Base-by-base conservation (phyloP, 2,113 vertebrate genomes). In the Butorides virescens region DNA sequence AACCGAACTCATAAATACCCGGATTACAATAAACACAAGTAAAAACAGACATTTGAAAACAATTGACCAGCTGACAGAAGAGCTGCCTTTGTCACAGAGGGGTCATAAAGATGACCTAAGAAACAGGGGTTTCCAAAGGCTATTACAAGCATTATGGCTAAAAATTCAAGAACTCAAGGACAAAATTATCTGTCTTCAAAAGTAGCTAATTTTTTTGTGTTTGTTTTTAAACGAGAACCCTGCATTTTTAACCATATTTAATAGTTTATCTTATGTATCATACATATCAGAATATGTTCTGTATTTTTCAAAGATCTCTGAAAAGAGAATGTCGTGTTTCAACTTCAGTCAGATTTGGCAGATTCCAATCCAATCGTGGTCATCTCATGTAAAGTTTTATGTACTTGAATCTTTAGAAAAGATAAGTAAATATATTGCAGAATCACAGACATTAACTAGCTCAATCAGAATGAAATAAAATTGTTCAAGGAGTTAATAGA, bases 61-160 rank as follows among this genome's bases (percentile, higher is more conserved):
- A 17, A 90, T 98, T 59, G 96, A 98, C 77, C 96, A 97, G 85
- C 71, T 98, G 92, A 97, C 82, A 8, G 91, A 98, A 73, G 96
- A 98, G 63, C 94, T 98, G 58, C 86, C 96, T 96, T 87, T 95
- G 77, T 94, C 79, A 91, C 93, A 97, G 83, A 94, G 77, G 18
- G 39, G 90, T 27, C 80, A 98, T 80, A 91, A 91, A 72, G 96
- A 89, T 0, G 0, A 18, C 8, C 3, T 78, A 96, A 90, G 63
- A 96, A 97, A 84, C 87, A 84, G 52, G 58, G 88, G 93, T n/a
- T 91, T 10, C 6, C 12, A 42, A 66, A 73, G 37, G 67, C 42
- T 63, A 19, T 30, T 73, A 27, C 12, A 56, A 56, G 44, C 8
- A 61, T 30, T 44, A 92, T 15, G 49, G 82, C 67, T 81, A 87